These are phyloP conservation scores for Polydrusus pterygomalis DNA, from an alignment of 2,888 invertebrate genomes.

Conservation along the genomic window DNA sequence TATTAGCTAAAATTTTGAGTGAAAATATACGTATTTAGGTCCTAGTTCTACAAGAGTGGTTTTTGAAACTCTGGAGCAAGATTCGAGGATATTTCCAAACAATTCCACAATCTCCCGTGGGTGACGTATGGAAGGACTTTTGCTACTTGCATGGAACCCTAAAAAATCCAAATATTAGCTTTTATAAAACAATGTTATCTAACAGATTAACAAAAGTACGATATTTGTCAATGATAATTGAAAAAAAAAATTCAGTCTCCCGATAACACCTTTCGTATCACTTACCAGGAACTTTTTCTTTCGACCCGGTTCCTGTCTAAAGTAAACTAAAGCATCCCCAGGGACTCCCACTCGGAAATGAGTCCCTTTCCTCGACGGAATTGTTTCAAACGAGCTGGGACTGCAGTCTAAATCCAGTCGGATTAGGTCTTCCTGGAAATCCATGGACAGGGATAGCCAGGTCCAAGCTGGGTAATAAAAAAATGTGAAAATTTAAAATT, in stretches of 20 bases:
- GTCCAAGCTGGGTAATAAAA: slow-evolving; percentile 69
- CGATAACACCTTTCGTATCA: not conserved
- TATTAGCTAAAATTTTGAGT: not conserved
- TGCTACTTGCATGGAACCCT: slow-evolving; percentile 73
- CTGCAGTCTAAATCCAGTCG: slow-evolving; percentile 71
- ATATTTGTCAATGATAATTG: not conserved
- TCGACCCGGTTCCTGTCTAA: slow-evolving; percentile 72
- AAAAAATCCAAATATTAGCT: no score
- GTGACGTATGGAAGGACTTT: slow-evolving; percentile 70
- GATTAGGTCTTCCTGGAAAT: slow-evolving; percentile 67
- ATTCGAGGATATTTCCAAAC: slow-evolving; percentile 68
- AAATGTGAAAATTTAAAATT: not conserved
- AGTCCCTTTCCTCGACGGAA: slow-evolving; percentile 63
- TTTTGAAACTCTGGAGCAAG: slow-evolving; percentile 67
- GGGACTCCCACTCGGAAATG: slow-evolving; percentile 66
- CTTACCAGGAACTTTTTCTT: slow-evolving; percentile 72
- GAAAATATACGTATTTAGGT: not conserved
- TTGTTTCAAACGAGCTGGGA: slow-evolving; percentile 68
- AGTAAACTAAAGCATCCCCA: slow-evolving; percentile 71
- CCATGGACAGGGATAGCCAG: slow-evolving; percentile 69
- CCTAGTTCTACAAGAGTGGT: slow-evolving; percentile 60
- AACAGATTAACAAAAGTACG: not conserved
- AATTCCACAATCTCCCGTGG: slow-evolving; percentile 69
- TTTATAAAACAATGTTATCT: no score
- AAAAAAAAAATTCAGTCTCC: no score